Percentiles rank a stretch among this genome's conserved stretches.
Evolutionary conservation across 2,888 invertebrate species (phyloP).

Genomic region (Entomobrya multifasciata): DNA sequence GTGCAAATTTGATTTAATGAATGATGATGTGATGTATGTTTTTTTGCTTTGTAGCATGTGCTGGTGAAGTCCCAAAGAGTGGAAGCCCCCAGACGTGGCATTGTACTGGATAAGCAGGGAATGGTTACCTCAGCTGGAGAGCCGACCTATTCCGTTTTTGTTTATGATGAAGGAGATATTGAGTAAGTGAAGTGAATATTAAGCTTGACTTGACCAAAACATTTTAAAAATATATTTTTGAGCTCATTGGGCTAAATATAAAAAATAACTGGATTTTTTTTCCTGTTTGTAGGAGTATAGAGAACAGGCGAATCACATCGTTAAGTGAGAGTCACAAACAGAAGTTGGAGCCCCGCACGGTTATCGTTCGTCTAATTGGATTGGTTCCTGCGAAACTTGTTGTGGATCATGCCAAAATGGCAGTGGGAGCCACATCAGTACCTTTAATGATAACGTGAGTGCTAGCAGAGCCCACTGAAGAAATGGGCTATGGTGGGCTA

Average conservation of each 20-base stretch:
- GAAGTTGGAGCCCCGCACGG: background rate
- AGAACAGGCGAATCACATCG: background rate
- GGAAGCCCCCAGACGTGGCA: background rate
- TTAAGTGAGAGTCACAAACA: background rate
- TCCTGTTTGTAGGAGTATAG: background rate
- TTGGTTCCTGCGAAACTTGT: constrained; percentile 22
- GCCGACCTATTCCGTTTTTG: constrained; percentile 11
- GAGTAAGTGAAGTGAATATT: too few relatives aligned
- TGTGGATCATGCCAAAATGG: constrained; percentile 3
- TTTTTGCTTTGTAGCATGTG: too few relatives aligned
- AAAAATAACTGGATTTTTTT: too few relatives aligned
- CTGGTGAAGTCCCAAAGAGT: constrained; percentile 16
- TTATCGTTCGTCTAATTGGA: constrained; percentile 15
- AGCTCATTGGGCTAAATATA: too few relatives aligned
- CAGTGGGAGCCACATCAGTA: too few relatives aligned
- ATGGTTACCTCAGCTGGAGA: background rate
- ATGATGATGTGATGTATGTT: too few relatives aligned
- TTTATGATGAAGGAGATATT: constrained; percentile 37
- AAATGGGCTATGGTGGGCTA: too few relatives aligned
- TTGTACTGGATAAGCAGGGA: background rate
- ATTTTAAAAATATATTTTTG: background rate
- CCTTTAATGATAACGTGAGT: background rate
- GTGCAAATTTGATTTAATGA: too few relatives aligned
- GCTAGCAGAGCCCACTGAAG: too few relatives aligned
- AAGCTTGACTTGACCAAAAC: too few relatives aligned